Percentiles rank a stretch among this genome's conserved stretches.
Conservation (phyloP, 1,140 invertebrate genomes). For the Drosophila kohkoa region DNA sequence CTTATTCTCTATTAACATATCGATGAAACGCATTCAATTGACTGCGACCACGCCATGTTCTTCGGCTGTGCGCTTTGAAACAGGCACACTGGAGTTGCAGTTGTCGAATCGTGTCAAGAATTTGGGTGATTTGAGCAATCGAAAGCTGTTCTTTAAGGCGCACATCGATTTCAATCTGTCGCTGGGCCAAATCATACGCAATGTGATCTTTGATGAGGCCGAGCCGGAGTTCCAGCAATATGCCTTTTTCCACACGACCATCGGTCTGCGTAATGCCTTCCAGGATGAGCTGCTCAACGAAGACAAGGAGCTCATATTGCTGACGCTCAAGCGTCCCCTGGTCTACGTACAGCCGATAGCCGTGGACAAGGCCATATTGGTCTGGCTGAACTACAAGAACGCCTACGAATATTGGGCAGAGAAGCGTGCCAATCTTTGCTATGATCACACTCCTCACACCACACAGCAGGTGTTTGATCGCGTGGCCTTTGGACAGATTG, state of each 20-base stretch:
- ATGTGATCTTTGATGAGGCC: conserved; percentile 97
- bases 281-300: conserved; percentile 96
- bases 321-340: conserved; percentile 95
- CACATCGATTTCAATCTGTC: conserved; percentile 97
- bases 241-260: conserved; percentile 98
- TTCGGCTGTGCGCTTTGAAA: conserved; percentile 97
- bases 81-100: conserved; percentile 95
- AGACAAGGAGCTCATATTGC: conserved; percentile 97
- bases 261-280: conserved; percentile 93
- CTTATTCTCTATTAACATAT: conserved; percentile 94
- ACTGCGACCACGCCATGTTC: conserved; percentile 99
- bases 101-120: conserved; percentile 97
- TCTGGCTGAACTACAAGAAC: conserved; percentile 99
- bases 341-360: conserved; percentile 98
- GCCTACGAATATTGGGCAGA: conserved; percentile 99
- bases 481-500: conserved; percentile 91
- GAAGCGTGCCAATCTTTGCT: conserved; percentile 94
- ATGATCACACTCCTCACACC: conserved; percentile 90
- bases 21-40: conserved; percentile 94
- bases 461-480: conserved; percentile 88
- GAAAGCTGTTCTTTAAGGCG: conserved; percentile 96
- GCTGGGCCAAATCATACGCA: conserved; percentile 96
- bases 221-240: conserved; percentile 98
- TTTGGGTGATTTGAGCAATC: conserved; percentile 88
- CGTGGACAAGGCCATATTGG: conserved; percentile 97